Base-by-base conservation (phyloP, 2,888 invertebrate species). In the Dryobota labecula region DNA sequence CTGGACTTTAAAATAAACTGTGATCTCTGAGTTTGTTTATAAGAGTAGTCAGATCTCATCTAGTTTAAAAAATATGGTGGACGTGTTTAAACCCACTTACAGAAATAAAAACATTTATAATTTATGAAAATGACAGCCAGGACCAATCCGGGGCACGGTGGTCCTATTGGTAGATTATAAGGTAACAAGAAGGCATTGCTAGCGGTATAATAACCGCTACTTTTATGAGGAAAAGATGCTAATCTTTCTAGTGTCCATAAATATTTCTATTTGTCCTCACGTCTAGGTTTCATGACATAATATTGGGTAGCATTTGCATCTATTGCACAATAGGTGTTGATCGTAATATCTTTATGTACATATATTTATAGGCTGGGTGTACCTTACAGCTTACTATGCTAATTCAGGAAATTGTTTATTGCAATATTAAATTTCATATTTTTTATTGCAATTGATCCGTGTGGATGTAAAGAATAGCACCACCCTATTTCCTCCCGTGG, bases 291-390 rank as follows among this genome's bases (percentile, higher is more conserved):
- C 33, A n/a, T 49, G 60, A 43, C 41, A 43, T 24, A 49, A 70
- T 56, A 41, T 38, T 2, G 18, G 2, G 5, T 45, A 9, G 30
- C 6, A 53, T 77, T 69, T 76, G 73, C 56, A 4, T 13, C 2
- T 20, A 33, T 77, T 69, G 58, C 73, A 58, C 38, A 58, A 58
- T 69, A 27, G 15, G 0, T 45, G 24, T 9, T 45, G 67, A 73
- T 47, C 8, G 2, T 60, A 58, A 27, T 11, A 41, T 6, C 33
- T 24, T 0, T 33, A 33, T 33, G 4, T 33, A 33, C 33, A 33
- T 33, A 6, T 33, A 33, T 33, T 4, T 33, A 33, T 0, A 24
- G 6, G 0, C 0, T 45, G 18, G 33, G 41, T 66, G 8, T 76
- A 56, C 0, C 8, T 75, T 41, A 76, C 41, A 47, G 47, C 56